A percentile compares a stretch with the other conserved stretches of the same genome.
Conservation (phyloP, 2,113 vertebrate species). For the Mus spicilegus region DNA sequence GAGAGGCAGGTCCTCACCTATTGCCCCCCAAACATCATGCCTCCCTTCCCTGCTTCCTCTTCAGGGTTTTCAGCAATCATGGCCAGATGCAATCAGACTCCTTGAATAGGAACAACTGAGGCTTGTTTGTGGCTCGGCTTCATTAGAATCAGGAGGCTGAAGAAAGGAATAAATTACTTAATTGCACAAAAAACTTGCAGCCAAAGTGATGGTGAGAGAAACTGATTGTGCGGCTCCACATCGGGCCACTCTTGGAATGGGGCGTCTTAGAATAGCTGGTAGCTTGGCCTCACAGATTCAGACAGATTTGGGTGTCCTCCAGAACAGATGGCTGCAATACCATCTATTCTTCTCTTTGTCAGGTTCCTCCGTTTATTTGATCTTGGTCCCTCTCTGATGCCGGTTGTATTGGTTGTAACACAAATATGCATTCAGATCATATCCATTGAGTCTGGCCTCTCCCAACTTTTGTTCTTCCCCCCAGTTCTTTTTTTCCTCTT, state of each 20-base stretch:
- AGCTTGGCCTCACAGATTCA: slow-evolving; percentile 95
- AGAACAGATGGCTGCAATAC: slow-evolving; percentile 99
- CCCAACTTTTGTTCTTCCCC: slow-evolving; percentile 87
- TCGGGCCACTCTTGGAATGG: slow-evolving; percentile 98
- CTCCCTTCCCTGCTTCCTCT: slow-evolving; percentile 95
- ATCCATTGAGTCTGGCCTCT: slow-evolving; percentile 88
- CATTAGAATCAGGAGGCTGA: slow-evolving; percentile 99
- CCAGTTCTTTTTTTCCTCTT: background rate
- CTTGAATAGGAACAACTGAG: slow-evolving; percentile 99
- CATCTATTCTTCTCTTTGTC: slow-evolving; percentile 99
- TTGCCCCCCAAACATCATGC: slow-evolving; percentile 96
- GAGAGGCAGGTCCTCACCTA: slow-evolving; percentile 97
- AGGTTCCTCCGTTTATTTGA: slow-evolving; percentile 96
- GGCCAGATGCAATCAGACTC: slow-evolving; percentile 99
- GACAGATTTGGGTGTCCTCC: slow-evolving; percentile 98
- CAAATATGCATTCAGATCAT: slow-evolving; percentile 93
- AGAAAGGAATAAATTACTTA: slow-evolving; percentile 99
- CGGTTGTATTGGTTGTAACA: slow-evolving; percentile 91
- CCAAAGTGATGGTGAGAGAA: slow-evolving; percentile 93
- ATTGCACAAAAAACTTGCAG: slow-evolving; percentile 99
- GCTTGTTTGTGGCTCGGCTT: slow-evolving; percentile 99
- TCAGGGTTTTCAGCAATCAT: slow-evolving; percentile 99
- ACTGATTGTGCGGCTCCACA: slow-evolving; percentile 93
- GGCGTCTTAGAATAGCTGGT: slow-evolving; percentile 99
- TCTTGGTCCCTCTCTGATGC: slow-evolving; percentile 93